phyloP scores from a whole-genome alignment of 35 echinoderm and acorn worm genomes.

The Eucidaris tribuloides region DNA sequence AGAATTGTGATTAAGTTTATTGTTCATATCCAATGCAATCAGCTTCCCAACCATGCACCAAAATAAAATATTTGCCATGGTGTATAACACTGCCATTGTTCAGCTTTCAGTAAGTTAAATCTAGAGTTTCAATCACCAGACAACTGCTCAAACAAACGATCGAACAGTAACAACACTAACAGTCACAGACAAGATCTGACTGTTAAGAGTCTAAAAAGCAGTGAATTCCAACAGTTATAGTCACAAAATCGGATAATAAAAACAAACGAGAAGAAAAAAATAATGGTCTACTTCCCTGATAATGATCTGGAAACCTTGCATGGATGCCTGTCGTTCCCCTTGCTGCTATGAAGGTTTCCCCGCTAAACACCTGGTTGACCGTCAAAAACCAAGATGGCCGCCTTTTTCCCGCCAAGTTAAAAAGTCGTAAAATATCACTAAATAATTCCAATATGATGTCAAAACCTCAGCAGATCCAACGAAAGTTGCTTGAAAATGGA shows the following conservation, averaged over 20 bases:
- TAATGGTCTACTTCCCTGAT: neutral
- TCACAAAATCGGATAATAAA: neutral
- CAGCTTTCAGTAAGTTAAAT: too few species aligned
- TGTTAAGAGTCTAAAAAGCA: neutral
- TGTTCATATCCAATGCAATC: neutral
- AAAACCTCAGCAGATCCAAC: too few species aligned
- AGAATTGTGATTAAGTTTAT: neutral
- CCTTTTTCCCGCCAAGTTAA: neutral
- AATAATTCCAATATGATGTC: neutral
- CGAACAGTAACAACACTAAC: too few species aligned
- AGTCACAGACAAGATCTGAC: too few species aligned
- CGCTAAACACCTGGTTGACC: too few species aligned
- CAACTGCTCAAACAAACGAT: too few species aligned
- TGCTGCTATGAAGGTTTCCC: neutral
- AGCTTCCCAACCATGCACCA: too few species aligned
- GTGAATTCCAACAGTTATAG: neutral
- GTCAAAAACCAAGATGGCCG: neutral
- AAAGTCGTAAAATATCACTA: too few species aligned
- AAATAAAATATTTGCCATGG: too few species aligned
- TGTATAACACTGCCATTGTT: too few species aligned
- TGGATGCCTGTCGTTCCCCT: neutral
- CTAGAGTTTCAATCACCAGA: too few species aligned
- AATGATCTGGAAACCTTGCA: neutral
- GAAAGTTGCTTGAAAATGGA: too few species aligned
- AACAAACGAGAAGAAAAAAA: neutral